Conservation (phyloP, 2,113 vertebrate genomes). For the Penelope pileata region DNA sequence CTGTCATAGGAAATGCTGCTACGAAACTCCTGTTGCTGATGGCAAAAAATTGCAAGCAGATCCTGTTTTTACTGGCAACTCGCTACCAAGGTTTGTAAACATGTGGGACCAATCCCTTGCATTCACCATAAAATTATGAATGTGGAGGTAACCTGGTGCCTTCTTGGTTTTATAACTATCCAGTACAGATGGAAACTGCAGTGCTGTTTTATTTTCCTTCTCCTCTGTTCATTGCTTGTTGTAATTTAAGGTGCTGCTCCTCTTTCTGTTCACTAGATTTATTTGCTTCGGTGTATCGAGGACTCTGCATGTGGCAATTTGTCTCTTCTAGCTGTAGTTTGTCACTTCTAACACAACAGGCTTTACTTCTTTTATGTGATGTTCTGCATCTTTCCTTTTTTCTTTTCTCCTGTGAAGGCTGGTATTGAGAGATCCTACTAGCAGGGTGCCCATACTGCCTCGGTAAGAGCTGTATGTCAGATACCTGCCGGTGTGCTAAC, state of each 20-base stretch:
- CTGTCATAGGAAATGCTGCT: conserved; percentile 81
- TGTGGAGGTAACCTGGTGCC: not conserved
- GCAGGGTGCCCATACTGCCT: not conserved
- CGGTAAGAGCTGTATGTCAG: not conserved
- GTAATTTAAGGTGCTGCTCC: not conserved
- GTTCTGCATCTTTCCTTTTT: not conserved
- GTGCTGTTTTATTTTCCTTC: not conserved
- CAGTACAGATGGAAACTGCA: not conserved
- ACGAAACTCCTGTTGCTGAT: conserved; percentile 83
- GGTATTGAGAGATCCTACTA: not conserved
- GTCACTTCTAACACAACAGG: not conserved
- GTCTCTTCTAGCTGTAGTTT: not conserved
- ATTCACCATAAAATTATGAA: not conserved
- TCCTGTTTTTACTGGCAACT: conserved; percentile 73
- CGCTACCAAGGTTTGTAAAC: conserved; percentile 86
- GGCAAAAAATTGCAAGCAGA: conserved; percentile 73
- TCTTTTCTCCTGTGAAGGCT: not conserved
- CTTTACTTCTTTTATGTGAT: not conserved
- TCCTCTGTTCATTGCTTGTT: not conserved
- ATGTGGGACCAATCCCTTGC: not conserved
- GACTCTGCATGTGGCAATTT: not conserved
- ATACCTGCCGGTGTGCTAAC: not conserved
- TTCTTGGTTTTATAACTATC: not conserved
- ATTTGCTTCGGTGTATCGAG: not conserved
- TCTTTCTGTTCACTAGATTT: not conserved